These are phyloP conservation scores for Merluccius polli DNA, from an alignment of 2,797 vertebrate genomes.

Conservation along the genomic window DNA sequence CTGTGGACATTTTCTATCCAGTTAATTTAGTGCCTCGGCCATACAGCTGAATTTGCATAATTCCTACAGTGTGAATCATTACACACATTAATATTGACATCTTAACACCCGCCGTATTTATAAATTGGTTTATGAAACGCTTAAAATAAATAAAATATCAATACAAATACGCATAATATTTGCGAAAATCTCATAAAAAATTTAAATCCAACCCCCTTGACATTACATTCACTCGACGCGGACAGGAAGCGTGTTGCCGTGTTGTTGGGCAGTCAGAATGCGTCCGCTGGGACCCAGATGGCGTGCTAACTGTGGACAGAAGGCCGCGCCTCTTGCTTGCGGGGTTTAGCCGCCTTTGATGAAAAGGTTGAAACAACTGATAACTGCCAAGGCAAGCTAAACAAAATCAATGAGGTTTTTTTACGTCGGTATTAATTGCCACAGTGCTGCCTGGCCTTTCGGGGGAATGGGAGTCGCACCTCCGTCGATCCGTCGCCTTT, in stretches of 20 bases:
- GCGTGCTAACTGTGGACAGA: not conserved
- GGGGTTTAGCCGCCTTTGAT: not conserved
- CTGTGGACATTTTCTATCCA: constrained; percentile 48
- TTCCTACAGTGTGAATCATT: constrained; percentile 23
- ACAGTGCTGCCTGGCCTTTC: not conserved
- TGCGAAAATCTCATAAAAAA: not conserved
- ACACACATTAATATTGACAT: constrained; percentile 25
- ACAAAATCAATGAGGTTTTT: not conserved
- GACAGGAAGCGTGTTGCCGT: not conserved
- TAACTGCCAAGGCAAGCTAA: not conserved
- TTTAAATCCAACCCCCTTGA: not conserved
- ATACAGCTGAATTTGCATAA: constrained; percentile 53
- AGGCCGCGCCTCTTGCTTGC: not conserved
- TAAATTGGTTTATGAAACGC: not conserved
- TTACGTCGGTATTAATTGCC: not conserved
- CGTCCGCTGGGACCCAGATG: not conserved
- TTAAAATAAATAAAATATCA: not conserved
- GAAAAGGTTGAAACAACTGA: not conserved
- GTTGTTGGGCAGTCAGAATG: not conserved
- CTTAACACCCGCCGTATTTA: constrained; percentile 8
- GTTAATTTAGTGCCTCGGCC: constrained; percentile 34
- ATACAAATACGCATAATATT: not conserved
- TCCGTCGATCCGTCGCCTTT: not conserved
- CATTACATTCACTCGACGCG: not conserved
- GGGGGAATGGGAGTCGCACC: not conserved